phyloP scores from a whole-genome alignment of 2,888 invertebrate species.

The Chaitophorus viminalis region DNA sequence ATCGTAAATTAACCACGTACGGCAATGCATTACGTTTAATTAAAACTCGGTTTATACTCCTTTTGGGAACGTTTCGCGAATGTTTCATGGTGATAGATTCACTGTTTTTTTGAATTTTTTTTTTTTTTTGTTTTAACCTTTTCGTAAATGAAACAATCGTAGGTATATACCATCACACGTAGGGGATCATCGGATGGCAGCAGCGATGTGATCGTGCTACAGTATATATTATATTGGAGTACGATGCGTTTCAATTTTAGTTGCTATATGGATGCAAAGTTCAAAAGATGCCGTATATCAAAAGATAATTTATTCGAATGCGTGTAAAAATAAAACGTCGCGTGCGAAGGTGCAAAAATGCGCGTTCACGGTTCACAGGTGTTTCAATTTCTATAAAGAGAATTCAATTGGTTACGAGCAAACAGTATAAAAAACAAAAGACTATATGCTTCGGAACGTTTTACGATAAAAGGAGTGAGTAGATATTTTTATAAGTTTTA shows the following conservation, averaged over 20 bases:
- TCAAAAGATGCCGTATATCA: background rate
- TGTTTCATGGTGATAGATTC: no score
- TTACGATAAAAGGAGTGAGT: conserved; percentile 5
- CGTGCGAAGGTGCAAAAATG: background rate
- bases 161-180: no score
- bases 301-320: background rate
- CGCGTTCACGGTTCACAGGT: conserved; percentile 37
- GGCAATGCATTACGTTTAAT: no score
- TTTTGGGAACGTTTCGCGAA: no score
- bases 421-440: background rate
- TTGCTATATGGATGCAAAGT: background rate
- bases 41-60: no score
- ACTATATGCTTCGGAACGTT: background rate
- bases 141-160: no score
- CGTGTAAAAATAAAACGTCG: background rate
- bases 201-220: no score
- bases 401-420: conserved; percentile 27
- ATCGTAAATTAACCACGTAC: no score
- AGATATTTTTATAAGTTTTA: background rate
- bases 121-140: no score
- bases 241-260: background rate
- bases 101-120: no score
- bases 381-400: conserved; percentile 29
- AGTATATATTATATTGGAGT: no score
- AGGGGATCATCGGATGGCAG: no score